These are phyloP conservation scores for Oriolus oriolus DNA, from an alignment of 2,113 vertebrate genomes.

Conservation along the genomic window DNA sequence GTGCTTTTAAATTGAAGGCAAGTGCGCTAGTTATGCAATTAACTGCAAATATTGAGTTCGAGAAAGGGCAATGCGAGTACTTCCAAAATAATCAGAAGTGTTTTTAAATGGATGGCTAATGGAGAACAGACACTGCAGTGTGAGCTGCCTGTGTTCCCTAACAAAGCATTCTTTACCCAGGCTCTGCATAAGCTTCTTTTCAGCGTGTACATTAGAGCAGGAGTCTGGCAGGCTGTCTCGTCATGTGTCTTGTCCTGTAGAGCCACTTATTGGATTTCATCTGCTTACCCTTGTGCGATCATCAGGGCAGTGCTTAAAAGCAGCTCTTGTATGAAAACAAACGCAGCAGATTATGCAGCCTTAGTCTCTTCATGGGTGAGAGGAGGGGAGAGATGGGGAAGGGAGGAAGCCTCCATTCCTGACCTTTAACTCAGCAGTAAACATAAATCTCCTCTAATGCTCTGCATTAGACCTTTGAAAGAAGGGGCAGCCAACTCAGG, in stretches of 20 bases:
- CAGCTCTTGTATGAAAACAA: conserved; percentile 58
- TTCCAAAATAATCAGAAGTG: conserved; percentile 55
- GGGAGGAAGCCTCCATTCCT: conserved; percentile 39
- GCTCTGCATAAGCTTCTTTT: conserved; percentile 59
- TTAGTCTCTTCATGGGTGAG: conserved; percentile 5
- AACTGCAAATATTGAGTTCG: conserved; percentile 41
- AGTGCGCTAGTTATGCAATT: conserved; percentile 48
- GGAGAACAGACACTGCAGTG: conserved; percentile 50
- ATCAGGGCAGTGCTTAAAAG: conserved; percentile 57
- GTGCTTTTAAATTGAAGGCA: conserved; percentile 55
- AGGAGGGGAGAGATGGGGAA: conserved; percentile 14
- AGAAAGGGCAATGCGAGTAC: conserved; percentile 34
- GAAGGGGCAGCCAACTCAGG: not conserved
- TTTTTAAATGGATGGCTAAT: conserved; percentile 62
- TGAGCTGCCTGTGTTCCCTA: conserved; percentile 58
- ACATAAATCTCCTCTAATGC: conserved; percentile 62
- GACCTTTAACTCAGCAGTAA: conserved; percentile 64
- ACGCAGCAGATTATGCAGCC: conserved; percentile 43
- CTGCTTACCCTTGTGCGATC: conserved; percentile 62
- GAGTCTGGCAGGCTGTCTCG: conserved; percentile 49
- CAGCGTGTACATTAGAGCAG: conserved; percentile 49
- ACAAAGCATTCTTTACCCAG: conserved; percentile 61
- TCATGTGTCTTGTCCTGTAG: conserved; percentile 64
- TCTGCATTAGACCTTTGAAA: not conserved
- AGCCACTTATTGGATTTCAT: conserved; percentile 72